Base-by-base conservation (phyloP, 92 coral and sea anemone genomes). In the Blastomussa wellsi region DNA sequence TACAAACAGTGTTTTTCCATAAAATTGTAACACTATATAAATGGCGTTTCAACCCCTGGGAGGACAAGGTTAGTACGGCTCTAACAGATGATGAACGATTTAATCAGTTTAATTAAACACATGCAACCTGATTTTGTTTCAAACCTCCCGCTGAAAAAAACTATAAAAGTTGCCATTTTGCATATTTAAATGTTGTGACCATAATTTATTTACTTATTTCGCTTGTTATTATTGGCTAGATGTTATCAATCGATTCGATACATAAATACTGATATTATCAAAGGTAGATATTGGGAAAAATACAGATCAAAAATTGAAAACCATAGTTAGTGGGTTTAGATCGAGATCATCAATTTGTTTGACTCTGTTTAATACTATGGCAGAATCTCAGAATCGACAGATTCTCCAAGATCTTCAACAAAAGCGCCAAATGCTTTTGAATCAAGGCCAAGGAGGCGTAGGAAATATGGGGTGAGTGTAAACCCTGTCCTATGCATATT, bases 381-480 rank as follows among this genome's bases (percentile, higher is more conserved):
- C 88, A 96, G 99, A 96, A 76, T 87, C 90, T 32, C 96, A 92
- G 74, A 96, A 93, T 65, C 90, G 99, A 78, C 90, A 92, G 88
- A 94, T 96, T 82, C 94, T 96, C 20, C 99, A 96, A 72, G 99
- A 94, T 79, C 79, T 96, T 51, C 94, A 86, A 59, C 93, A 92
- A 78, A 91, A 89, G 35, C 87, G 94, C 7, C 94, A 88, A 75
- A 85, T 91, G 90, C 88, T 91, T 53, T 84, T 69, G 33, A 83
- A 88, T 44, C 94, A 91, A 82, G 82, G 81, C 26, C 82, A 69
- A 66, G 84, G 82, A 28, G 83, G 81, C 73, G 72, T 72, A 80
- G 87, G 76, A 42, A 77, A 44, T 36, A 22, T 80, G 20, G 91
- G 94, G 94, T 91, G 42, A 79, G 79, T 69, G n/a, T n/a, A n/a